phyloP scores from a whole-genome alignment of 2,797 vertebrate genomes.

The Muscicapa striata region DNA sequence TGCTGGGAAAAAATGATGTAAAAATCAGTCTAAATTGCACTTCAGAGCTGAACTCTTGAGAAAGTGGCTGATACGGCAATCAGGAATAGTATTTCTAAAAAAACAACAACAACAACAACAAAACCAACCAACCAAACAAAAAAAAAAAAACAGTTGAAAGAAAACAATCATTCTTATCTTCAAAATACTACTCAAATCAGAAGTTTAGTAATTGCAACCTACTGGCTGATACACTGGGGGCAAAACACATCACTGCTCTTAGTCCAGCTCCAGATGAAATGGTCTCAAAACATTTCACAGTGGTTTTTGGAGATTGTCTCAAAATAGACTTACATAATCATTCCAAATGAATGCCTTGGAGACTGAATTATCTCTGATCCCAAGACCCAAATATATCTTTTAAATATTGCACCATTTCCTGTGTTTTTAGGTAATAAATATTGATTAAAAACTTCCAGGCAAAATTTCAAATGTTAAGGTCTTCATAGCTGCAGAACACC shows the following conservation, averaged over 20 bases:
- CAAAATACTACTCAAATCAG: background rate
- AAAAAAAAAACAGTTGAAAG: background rate
- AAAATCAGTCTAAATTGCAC: background rate
- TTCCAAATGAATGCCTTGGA: background rate
- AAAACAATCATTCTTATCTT: background rate
- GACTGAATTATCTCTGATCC: background rate
- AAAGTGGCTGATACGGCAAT: background rate
- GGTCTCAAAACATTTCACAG: background rate
- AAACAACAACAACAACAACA: background rate
- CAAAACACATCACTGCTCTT: background rate
- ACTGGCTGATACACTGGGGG: background rate
- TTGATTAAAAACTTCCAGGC: background rate
- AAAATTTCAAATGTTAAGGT: background rate
- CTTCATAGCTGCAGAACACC: background rate
- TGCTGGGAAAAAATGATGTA: background rate
- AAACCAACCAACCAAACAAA: no score
- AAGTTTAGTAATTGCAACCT: background rate
- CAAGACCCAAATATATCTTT: background rate
- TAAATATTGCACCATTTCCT: background rate
- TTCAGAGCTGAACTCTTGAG: background rate
- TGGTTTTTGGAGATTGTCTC: background rate
- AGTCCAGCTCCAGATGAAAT: background rate
- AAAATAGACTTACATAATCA: background rate
- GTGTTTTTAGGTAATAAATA: background rate
- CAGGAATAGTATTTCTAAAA: background rate